phyloP scores from a whole-genome alignment of 2,888 invertebrate species.

The Orthonevra nobilis region DNA sequence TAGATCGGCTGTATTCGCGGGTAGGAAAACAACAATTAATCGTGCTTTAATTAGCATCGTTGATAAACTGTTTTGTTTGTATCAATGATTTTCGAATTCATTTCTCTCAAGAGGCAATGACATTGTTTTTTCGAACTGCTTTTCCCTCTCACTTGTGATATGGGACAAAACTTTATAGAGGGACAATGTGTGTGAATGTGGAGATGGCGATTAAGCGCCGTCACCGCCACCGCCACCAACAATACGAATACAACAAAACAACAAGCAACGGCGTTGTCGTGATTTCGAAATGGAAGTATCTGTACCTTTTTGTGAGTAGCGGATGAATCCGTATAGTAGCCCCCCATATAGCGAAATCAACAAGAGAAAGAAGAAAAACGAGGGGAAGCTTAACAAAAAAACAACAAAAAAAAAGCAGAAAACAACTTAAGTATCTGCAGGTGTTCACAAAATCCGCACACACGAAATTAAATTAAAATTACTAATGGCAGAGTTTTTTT shows the following conservation, averaged over 20 bases:
- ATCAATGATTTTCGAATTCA: slow-evolving; percentile 53
- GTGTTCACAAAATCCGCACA: slow-evolving; percentile 77
- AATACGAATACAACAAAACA: slow-evolving; percentile 6
- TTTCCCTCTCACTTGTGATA: slow-evolving; percentile 3
- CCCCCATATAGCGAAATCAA: slow-evolving; percentile 60
- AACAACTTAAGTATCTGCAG: slow-evolving; percentile 80
- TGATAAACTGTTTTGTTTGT: slow-evolving; percentile 49
- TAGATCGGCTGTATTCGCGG: slow-evolving; percentile 21
- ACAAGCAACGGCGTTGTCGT: slow-evolving; percentile 43
- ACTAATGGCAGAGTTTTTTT: slow-evolving; percentile 59
- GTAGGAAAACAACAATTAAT: slow-evolving; percentile 54
- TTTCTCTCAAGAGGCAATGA: slow-evolving; percentile 27
- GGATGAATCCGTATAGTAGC: slow-evolving; percentile 41
- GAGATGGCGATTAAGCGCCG: slow-evolving; percentile 62
- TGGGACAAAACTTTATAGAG: no score
- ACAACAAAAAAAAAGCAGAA: slow-evolving; percentile 72
- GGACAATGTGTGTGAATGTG: slow-evolving; percentile 11
- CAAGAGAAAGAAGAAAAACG: slow-evolving; percentile 60
- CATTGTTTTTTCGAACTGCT: slow-evolving; percentile 16
- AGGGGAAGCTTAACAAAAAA: slow-evolving; percentile 37
- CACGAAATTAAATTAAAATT: slow-evolving; percentile 70
- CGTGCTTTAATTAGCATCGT: slow-evolving; percentile 60
- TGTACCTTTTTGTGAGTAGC: slow-evolving; percentile 33
- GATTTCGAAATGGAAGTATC: slow-evolving; percentile 63
- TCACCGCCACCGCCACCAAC: no score